Conservation (phyloP, 2,113 vertebrate genomes). For the Solenodon paradoxus region DNA sequence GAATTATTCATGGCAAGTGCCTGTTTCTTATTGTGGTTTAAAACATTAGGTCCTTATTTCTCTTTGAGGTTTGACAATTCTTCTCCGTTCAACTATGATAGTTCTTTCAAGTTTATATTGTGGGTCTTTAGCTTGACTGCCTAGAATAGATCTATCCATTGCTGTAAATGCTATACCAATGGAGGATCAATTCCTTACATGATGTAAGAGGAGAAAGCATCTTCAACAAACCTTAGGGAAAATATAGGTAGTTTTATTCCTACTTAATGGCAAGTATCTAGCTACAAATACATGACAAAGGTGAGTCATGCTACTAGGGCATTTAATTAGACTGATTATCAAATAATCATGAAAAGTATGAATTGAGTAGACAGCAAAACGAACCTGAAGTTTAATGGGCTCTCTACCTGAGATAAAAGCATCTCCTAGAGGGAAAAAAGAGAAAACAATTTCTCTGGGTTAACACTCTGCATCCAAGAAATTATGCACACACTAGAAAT, state of each 20-base stretch:
- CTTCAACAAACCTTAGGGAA: neutral
- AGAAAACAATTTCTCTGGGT: neutral
- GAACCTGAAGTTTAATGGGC: neutral
- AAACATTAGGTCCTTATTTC: conserved; percentile 17
- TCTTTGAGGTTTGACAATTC: neutral
- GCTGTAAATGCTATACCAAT: neutral
- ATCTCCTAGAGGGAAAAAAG: neutral
- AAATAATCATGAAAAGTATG: neutral
- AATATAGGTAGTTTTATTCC: neutral
- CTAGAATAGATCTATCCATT: neutral
- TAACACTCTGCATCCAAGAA: neutral
- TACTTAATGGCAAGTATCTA: neutral
- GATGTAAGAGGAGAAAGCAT: neutral
- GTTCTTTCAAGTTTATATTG: neutral
- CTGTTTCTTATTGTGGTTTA: conserved; percentile 28
- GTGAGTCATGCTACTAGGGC: neutral
- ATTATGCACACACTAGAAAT: neutral
- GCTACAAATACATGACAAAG: neutral
- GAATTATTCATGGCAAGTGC: conserved; percentile 24
- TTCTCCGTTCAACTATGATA: neutral
- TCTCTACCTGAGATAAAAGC: neutral
- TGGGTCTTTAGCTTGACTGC: neutral
- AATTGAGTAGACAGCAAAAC: neutral
- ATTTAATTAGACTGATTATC: neutral
- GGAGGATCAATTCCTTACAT: neutral